These are phyloP conservation scores for Eristalis intricaria DNA, from an alignment of 2,888 invertebrate genomes.

Conservation along the genomic window DNA sequence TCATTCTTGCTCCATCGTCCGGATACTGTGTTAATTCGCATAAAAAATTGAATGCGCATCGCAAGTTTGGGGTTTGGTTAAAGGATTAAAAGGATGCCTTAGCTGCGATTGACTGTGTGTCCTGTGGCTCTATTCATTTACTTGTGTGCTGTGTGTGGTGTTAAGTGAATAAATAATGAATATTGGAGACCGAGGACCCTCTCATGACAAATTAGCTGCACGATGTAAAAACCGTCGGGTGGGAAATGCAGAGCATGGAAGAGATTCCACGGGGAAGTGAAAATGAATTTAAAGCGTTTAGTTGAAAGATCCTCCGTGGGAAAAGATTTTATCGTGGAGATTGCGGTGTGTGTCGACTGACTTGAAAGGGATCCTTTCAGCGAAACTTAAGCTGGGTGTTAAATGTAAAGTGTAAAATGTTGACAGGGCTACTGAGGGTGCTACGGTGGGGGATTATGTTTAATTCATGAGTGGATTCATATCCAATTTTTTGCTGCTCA, in stretches of 20 bases:
- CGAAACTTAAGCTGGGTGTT: neutral
- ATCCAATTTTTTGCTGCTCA: neutral
- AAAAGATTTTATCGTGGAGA: constrained; percentile 24
- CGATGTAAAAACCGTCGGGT: constrained; percentile 33
- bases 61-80: constrained; percentile 49
- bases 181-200: constrained; percentile 40
- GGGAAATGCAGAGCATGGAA: neutral
- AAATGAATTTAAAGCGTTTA: constrained; percentile 57
- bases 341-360: constrained; percentile 5
- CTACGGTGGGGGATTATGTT: neutral
- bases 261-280: constrained; percentile 14
- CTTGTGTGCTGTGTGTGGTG: constrained; percentile 44
- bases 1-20: neutral
- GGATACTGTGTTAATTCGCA: constrained; percentile 21
- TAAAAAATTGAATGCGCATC: constrained; percentile 16
- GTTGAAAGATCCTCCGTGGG: constrained; percentile 35
- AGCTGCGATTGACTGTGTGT: constrained; percentile 54
- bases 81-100: constrained; percentile 41
- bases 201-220: constrained; percentile 42
- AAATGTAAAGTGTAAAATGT: constrained; percentile 1
- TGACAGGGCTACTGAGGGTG: neutral
- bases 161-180: constrained; percentile 66
- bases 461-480: neutral
- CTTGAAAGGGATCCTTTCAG: neutral
- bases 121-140: constrained; percentile 58